Base-by-base conservation (phyloP, 2,888 invertebrate species). In the Imbricaverruca yamaguchii region DNA sequence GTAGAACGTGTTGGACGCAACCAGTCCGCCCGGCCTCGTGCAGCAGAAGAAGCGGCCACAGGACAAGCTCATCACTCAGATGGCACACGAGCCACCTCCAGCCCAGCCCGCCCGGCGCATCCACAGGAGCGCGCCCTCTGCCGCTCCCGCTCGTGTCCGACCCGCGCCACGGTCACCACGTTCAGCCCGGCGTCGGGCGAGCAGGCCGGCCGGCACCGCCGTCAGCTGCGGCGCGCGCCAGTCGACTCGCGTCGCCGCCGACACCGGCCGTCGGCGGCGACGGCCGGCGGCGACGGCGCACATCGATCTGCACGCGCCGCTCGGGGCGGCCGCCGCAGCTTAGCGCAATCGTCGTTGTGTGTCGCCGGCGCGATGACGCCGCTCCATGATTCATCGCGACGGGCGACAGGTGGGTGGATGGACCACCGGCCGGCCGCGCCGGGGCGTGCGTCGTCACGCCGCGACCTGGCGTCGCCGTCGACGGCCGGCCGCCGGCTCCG, bases 311-410 rank as follows among this genome's bases (percentile, higher is more conserved):
- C 4, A 7, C 9, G n/a, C 67, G 23, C 67, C 67, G 25, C 18
- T 25, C 67, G 67, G 25, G 25, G 67, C 67, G 25, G 65, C n/a
- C 23, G n/a, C 39, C 39, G n/a, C 25, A 67, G 13, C 67, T 67
- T 67, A 67, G 67, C 25, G 25, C 25, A 67, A 67, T 67, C 67
- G 67, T 67, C 25, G 25, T 67, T 67, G 25, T 25, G 67, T 67
- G 67, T 67, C 25, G 67, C 67, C 25, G 25, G 13, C 25, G 12
- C 13, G 67, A 67, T 67, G 25, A 13, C 2, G 25, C 25, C 67
- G 25, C 67, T 67, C 4, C 67, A 67, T 67, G 67, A 67, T 67
- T 67, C 67, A 67, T 65, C 59, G 12, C 39, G 39, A 39, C 39
- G 4, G 39, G 39, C 39, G 39, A 7, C 6, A 1, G 61, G 61